Evolutionary conservation across 2,113 vertebrate species (phyloP).

Genomic region (Mixornis gularis): DNA sequence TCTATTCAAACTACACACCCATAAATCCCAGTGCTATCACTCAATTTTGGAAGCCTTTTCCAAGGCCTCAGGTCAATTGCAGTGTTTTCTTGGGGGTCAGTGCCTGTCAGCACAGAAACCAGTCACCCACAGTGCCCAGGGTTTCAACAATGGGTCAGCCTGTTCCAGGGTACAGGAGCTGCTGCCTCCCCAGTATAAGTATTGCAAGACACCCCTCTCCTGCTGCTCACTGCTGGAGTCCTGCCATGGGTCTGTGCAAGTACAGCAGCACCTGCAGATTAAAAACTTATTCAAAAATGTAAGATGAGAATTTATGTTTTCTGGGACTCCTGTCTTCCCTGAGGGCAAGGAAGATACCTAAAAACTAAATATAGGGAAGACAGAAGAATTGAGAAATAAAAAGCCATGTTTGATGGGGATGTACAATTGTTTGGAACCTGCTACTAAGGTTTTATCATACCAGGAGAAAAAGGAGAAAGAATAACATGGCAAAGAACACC

Average conservation of each 20-base stretch:
- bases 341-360: neutral
- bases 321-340: neutral
- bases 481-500: neutral
- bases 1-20: neutral
- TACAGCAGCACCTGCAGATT: neutral
- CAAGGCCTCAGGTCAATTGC: neutral
- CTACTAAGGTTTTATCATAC: neutral
- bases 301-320: neutral
- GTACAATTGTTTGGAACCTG: neutral
- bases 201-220: neutral
- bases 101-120: neutral
- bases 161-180: neutral
- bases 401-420: neutral
- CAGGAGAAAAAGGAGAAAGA: neutral
- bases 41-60: neutral
- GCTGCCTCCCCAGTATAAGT: neutral
- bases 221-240: neutral
- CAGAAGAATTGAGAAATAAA: neutral
- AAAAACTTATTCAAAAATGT: neutral
- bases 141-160: neutral
- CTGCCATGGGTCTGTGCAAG: fast-evolving
- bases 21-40: neutral
- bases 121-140: neutral
- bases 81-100: neutral
- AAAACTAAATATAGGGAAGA: neutral